Evolutionary conservation across 1,140 invertebrate genomes (phyloP).

Genomic region (Ctenoplectra terminalis): DNA sequence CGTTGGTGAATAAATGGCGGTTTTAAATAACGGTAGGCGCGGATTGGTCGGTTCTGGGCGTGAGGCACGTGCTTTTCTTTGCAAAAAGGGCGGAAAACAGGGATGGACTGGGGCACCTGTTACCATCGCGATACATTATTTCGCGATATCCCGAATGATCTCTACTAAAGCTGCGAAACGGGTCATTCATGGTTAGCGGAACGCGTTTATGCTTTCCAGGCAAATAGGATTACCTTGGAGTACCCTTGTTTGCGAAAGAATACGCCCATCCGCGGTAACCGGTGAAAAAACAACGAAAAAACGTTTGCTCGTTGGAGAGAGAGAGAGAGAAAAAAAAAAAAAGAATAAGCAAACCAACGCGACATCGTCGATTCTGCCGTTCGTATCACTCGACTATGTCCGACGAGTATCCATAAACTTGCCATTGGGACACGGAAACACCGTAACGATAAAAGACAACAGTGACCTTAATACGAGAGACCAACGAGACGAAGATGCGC

Average conservation of each 20-base stretch:
- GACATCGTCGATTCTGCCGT: background rate
- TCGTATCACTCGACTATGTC: background rate
- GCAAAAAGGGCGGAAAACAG: slow-evolving; percentile 49
- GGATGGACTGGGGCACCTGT: slow-evolving; percentile 43
- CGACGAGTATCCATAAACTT: background rate
- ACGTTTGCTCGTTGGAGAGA: too few species aligned
- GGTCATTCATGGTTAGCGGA: background rate
- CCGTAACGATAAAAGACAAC: background rate
- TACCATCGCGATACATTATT: slow-evolving; percentile 42
- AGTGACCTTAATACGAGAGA: background rate
- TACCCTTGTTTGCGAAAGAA: slow-evolving; percentile 35
- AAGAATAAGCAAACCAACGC: background rate
- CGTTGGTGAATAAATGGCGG: background rate
- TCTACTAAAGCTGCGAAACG: background rate
- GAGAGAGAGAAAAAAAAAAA: too few species aligned
- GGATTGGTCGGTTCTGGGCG: background rate
- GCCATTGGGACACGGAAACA: too few species aligned
- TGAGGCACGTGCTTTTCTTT: slow-evolving; percentile 55
- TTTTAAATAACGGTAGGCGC: background rate
- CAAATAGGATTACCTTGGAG: slow-evolving; percentile 39
- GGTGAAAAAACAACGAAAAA: background rate
- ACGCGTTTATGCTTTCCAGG: slow-evolving; percentile 21
- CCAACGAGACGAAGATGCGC: slow-evolving; percentile 4
- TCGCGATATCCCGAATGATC: slow-evolving; percentile 15
- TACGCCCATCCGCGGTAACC: slow-evolving; percentile 39